Conservation (phyloP, 1,140 invertebrate genomes). For the Pentalonia nigronervosa region DNA sequence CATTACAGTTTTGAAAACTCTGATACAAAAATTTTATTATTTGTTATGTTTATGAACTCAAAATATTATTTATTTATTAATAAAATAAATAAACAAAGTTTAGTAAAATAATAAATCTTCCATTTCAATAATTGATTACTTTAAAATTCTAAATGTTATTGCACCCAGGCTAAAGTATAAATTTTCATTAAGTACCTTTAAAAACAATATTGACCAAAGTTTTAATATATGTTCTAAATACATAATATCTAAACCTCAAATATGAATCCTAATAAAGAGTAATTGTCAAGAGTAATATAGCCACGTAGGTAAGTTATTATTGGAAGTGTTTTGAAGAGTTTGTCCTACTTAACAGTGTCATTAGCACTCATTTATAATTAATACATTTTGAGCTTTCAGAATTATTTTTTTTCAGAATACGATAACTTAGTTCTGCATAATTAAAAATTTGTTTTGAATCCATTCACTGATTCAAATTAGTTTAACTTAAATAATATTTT, state of each 20-base stretch:
- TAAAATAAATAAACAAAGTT: background rate
- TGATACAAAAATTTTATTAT: background rate
- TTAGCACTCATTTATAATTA: constrained; percentile 7
- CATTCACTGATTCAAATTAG: background rate
- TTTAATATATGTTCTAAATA: background rate
- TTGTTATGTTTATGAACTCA: background rate
- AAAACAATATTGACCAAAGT: background rate
- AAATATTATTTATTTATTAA: background rate
- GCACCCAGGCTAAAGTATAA: background rate
- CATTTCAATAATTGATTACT: background rate
- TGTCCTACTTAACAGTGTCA: background rate
- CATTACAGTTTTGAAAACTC: background rate
- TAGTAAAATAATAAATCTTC: background rate
- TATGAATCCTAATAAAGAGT: background rate
- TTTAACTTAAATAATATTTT: background rate
- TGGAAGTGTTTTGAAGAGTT: background rate
- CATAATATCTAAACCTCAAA: background rate
- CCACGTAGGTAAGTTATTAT: background rate
- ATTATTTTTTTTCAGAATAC: background rate
- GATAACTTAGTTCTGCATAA: background rate
- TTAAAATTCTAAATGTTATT: constrained; percentile 1
- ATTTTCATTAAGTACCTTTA: background rate
- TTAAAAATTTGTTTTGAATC: background rate
- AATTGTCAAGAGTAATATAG: background rate
- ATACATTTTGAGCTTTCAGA: background rate